phyloP scores from a whole-genome alignment of 2,888 invertebrate genomes.

The Oligia strigilis region DNA sequence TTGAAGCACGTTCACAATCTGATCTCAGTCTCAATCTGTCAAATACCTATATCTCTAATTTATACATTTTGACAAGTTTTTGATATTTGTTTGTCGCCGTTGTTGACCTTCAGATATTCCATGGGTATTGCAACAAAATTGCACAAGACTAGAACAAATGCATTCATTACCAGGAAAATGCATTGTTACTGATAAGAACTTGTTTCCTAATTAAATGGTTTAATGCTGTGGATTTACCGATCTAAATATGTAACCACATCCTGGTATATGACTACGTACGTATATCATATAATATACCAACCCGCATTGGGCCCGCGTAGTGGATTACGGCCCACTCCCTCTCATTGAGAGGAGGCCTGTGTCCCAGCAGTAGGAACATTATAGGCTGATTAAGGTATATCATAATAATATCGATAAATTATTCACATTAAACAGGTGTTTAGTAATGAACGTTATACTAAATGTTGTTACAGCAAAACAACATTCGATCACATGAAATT shows the following conservation, averaged over 20 bases:
- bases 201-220: slow-evolving; percentile 8
- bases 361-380: no score
- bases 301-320: no score
- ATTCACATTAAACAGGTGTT: background rate
- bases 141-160: background rate
- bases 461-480: no score
- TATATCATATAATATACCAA: background rate
- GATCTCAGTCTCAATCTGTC: no score
- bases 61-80: no score
- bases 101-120: background rate
- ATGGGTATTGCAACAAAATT: slow-evolving; percentile 1
- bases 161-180: slow-evolving; percentile 19
- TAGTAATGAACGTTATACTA: no score
- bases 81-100: no score
- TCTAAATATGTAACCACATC: slow-evolving; percentile 3
- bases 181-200: slow-evolving; percentile 19
- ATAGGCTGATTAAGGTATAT: background rate
- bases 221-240: background rate
- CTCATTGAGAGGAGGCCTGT: no score
- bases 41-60: no score
- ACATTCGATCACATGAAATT: no score
- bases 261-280: background rate
- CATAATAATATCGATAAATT: background rate
- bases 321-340: no score
- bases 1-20: no score